phyloP scores from a whole-genome alignment of 2,888 invertebrate genomes.

The Brassicogethes aeneus region DNA sequence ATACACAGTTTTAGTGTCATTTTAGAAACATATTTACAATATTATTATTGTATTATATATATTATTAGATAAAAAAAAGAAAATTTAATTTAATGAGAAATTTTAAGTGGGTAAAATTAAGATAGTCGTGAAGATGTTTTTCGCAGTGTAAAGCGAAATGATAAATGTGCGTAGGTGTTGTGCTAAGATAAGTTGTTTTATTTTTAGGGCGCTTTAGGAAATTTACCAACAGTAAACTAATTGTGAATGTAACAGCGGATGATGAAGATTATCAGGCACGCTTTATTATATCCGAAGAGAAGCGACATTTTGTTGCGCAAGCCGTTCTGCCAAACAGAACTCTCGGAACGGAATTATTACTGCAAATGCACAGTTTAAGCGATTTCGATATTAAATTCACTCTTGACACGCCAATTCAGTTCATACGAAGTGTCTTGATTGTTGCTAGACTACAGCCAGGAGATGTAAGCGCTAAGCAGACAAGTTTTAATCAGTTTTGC shows the following conservation, averaged over 20 bases:
- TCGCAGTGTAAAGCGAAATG: no score
- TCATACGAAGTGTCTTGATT: slow-evolving; percentile 55
- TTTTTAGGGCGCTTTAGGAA: slow-evolving; percentile 37
- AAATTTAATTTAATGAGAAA: background rate
- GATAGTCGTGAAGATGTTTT: no score
- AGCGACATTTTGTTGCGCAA: slow-evolving; percentile 65
- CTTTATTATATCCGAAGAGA: slow-evolving; percentile 62
- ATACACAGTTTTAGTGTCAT: background rate
- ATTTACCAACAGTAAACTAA: slow-evolving; percentile 65
- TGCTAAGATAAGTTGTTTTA: no score
- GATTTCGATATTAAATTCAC: slow-evolving; percentile 68
- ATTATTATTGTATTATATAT: background rate
- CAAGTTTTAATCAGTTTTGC: no score
- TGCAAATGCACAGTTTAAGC: slow-evolving; percentile 51
- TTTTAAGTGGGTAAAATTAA: no score
- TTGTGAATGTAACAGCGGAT: slow-evolving; percentile 67
- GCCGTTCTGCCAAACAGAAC: slow-evolving; percentile 60
- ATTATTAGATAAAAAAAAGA: background rate
- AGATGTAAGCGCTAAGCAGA: slow-evolving; percentile 53
- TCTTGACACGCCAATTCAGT: slow-evolving; percentile 64
- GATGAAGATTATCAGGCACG: slow-evolving; percentile 58
- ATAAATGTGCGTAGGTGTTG: no score
- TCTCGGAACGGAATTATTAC: slow-evolving; percentile 58
- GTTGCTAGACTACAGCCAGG: slow-evolving; percentile 60
- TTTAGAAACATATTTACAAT: background rate